phyloP scores from a whole-genome alignment of 2,888 invertebrate genomes.

The Caradrina clavipalpis region DNA sequence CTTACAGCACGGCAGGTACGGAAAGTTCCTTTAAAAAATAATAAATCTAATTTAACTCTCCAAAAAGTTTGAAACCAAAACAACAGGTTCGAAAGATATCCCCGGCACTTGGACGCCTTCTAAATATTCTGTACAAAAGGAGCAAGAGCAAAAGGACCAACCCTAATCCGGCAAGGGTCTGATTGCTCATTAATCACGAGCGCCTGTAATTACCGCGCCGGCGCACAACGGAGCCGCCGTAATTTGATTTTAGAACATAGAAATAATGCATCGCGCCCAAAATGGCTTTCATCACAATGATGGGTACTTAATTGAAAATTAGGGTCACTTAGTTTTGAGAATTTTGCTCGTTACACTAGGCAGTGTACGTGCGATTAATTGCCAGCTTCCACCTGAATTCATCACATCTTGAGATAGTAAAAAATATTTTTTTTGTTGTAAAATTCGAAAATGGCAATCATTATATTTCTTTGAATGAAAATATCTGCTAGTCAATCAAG shows the following conservation, averaged over 20 bases:
- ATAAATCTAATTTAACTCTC: constrained; percentile 70
- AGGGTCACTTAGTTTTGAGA: constrained; percentile 45
- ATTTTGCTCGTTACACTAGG: constrained; percentile 18
- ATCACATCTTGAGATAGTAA: too few relatives aligned
- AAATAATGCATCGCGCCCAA: constrained; percentile 77
- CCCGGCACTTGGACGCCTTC: constrained; percentile 64
- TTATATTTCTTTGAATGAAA: background rate
- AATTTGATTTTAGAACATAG: constrained; percentile 86
- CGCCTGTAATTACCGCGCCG: constrained; percentile 86
- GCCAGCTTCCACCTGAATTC: background rate
- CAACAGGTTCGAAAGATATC: constrained; percentile 61
- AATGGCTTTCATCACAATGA: constrained; percentile 62
- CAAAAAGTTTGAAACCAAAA: constrained; percentile 68
- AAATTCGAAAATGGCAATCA: too few relatives aligned
- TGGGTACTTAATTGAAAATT: constrained; percentile 60
- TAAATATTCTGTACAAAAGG: constrained; percentile 69
- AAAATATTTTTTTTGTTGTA: background rate
- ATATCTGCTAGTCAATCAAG: background rate
- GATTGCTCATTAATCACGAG: constrained; percentile 89
- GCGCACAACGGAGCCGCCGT: constrained; percentile 74
- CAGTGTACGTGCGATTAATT: background rate
- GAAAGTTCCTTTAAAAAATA: constrained; percentile 63
- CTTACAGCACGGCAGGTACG: constrained; percentile 50
- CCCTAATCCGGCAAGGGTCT: constrained; percentile 80
- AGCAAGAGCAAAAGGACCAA: constrained; percentile 64